Evolutionary conservation across 2,888 invertebrate genomes (phyloP).

Genomic region (Apotomis turbidana): DNA sequence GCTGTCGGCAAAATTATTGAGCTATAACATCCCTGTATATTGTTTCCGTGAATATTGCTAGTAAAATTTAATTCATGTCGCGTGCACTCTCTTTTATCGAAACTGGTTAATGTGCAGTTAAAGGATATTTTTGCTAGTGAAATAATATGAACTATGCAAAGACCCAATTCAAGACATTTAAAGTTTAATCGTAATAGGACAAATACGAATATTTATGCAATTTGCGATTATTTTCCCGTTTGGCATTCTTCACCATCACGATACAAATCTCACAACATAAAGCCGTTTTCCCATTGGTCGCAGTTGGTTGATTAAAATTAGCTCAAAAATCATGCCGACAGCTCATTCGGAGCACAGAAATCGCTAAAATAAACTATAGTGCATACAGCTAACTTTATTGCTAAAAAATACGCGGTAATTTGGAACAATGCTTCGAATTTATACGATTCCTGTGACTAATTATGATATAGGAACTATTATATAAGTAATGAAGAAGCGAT

Average conservation of each 20-base stretch:
- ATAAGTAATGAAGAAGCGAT: conserved; percentile 62
- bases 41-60: neutral
- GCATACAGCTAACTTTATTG: conserved; percentile 27
- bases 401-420: conserved; percentile 22
- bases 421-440: conserved; percentile 14
- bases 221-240: neutral
- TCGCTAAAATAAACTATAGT: conserved; percentile 28
- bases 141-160: no score
- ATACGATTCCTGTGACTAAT: conserved; percentile 42
- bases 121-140: no score
- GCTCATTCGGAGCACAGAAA: conserved; percentile 31
- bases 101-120: no score
- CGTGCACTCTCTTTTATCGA: no score
- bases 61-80: no score
- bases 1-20: conserved; percentile 16
- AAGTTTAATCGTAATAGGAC: no score
- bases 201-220: neutral
- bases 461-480: conserved; percentile 67
- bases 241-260: neutral
- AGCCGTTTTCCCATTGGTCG: no score
- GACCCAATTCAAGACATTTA: no score
- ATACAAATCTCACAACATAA: no score
- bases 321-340: conserved; percentile 12
- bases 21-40: neutral
- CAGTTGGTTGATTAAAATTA: neutral